Base-by-base conservation (phyloP, 2,797 vertebrate species). In the Atherinosoma microstoma region DNA sequence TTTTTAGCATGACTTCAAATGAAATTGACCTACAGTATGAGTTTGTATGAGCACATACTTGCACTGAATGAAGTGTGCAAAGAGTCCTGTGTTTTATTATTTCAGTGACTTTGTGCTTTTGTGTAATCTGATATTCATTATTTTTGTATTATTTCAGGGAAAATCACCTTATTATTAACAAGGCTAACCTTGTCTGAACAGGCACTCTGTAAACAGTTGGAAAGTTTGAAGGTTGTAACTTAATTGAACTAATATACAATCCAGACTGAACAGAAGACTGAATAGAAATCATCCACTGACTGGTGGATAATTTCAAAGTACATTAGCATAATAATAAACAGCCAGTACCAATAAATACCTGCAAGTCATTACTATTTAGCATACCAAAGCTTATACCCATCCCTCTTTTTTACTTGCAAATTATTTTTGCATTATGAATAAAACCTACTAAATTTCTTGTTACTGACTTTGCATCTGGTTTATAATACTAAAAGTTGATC, bases 71-170 rank as follows among this genome's bases (percentile, higher is more conserved):
- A 54, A 24, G 22, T 1, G 13, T 27, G 24, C 4, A 24, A 27
- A 29, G 24, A 15, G 16, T 27, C 12, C 6, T 56, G 53, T 15
- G 4, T 29, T 29, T 16, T 30, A 13, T 47, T 47, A 3, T 20
- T 45, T 27, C 13, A 54, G 2, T 11, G 3, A 35, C 58, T 36
- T 22, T 84, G 51, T 68, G 57, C 40, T 18, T 35, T 20, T 27
- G 3, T 42, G 1, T 60, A 3, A 29, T 53, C 8, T 49, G 22
- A 66, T 61, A 64, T 73, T 9, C 7, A 1, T 47, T n/a, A 45
- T 1, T 58, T 51, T 68, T 75, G 8, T 7, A 7, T 64, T 72
- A 51, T 69, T 75, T 45, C 13, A 13, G 42, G 13, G n/a, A 15
- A 45, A 15, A 62, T n/a, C 1, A 18, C 8, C 49, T 45, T 5